Conservation (phyloP, 2,797 vertebrate species). For the Manis pentadactyla region DNA sequence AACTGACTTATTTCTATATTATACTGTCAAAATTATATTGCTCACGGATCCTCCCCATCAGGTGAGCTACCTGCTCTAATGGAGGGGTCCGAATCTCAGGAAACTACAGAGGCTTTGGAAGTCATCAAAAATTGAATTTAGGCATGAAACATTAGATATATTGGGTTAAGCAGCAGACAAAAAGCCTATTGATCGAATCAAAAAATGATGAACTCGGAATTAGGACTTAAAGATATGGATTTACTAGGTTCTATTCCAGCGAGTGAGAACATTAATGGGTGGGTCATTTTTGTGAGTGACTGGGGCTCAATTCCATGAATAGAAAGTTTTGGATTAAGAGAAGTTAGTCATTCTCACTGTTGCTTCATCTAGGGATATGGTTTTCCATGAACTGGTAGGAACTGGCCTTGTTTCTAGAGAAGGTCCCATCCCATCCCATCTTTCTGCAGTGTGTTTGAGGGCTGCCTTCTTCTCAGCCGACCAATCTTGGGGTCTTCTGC, state of each 20-base stretch:
- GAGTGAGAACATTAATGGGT: not conserved
- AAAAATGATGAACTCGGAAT: not conserved
- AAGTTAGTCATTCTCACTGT: not conserved
- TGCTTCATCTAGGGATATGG: not conserved
- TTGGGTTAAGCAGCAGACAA: not conserved
- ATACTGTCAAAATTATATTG: constrained; percentile 7
- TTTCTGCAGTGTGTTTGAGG: not conserved
- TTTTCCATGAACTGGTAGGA: not conserved
- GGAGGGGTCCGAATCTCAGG: not conserved
- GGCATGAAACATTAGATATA: not conserved
- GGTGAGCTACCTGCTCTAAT: not conserved
- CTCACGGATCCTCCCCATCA: not conserved
- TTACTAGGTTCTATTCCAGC: not conserved
- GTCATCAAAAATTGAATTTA: not conserved
- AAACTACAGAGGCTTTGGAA: not conserved
- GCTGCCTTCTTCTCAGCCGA: not conserved
- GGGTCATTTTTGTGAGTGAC: not conserved
- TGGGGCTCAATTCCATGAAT: not conserved
- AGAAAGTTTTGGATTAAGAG: not conserved
- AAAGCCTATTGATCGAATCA: not conserved
- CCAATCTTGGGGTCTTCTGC: not conserved
- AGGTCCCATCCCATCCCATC: not conserved
- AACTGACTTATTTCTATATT: not conserved
- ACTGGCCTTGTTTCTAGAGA: not conserved
- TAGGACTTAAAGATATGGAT: not conserved